Conservation (phyloP, 92 coral and sea anemone genomes). For the Phenganax marumi region DNA sequence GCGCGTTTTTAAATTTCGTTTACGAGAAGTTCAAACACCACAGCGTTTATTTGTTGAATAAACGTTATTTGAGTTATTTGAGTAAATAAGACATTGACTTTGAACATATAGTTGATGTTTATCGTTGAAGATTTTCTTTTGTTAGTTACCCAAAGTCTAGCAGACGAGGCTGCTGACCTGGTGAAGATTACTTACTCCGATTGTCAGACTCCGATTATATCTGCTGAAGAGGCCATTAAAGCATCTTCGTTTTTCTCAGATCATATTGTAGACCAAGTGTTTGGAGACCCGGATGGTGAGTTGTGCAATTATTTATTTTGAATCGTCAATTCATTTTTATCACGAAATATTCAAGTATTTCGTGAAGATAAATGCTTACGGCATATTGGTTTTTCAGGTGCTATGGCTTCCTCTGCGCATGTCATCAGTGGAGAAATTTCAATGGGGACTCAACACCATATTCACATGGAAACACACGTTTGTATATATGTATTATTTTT, state of each 20-base stretch:
- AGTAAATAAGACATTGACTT: background rate
- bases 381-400: conserved; percentile 48
- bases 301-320: background rate
- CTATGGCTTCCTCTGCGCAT: conserved; percentile 68
- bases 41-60: too few relatives aligned
- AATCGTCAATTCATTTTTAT: background rate
- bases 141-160: conserved; percentile 73
- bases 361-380: background rate
- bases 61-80: too few relatives aligned
- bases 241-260: conserved; percentile 74
- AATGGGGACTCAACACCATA: conserved; percentile 82
- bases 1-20: too few relatives aligned
- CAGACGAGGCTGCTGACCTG: conserved; percentile 72
- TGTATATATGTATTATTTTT: background rate
- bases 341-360: background rate
- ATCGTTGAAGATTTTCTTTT: background rate
- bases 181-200: conserved; percentile 81
- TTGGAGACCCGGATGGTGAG: conserved; percentile 78
- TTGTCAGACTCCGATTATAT: conserved; percentile 64
- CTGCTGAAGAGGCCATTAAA: conserved; percentile 75
- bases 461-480: conserved; percentile 95
- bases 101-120: background rate
- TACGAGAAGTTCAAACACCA: too few relatives aligned
- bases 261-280: conserved; percentile 42
- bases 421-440: conserved; percentile 69